Evolutionary conservation across 2,113 vertebrate genomes (phyloP), one percentile per base, ranked within the genome.

Genomic region (Thunnus thynnus): DNA sequence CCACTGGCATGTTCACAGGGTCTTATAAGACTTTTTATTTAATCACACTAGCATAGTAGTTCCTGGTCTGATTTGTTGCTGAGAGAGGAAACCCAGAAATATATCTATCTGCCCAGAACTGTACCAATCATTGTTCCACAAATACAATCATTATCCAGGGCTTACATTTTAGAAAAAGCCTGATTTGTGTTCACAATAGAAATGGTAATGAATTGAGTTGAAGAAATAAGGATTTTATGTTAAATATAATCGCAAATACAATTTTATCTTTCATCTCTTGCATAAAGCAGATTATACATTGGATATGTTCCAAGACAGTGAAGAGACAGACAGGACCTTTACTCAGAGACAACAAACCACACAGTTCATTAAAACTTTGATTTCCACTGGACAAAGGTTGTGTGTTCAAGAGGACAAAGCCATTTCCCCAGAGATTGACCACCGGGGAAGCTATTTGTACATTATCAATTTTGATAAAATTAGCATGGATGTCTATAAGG

Each of bases 381-480:
- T 77, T 84, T 57, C 30, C 30, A 41, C 30, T 54, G 78, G 78
- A 73, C 82, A 62, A 83, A 79, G 75, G 69, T 71, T 83, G 62
- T 51, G 68, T 83, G 64, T 84, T 82, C 72, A 54, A 80, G 79
- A 80, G 75, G 82, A 87, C 77, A 81, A 80, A 67, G 60, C 62
- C 36, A 67, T 87, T 84, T 89, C 86, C 77, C 60, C 2, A 61
- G 66, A 77, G 87, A 84, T 10, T 72, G 66, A 85, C 71, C 67
- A 10, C 78, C 2, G 18, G 78, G 82, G 58, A 82, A 79, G 82
- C 83, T 16, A 79, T 86, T 79, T 88, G 75, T 65, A 72, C 0
- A 10, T 81, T 88, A 89, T 92, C 87, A 83, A 55, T 84, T 90
- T 60, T 82, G 75, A 91, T 91, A 51, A 85, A 87, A 89, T 85